phyloP scores from a whole-genome alignment of 2,113 vertebrate genomes.

The Callorhinus ursinus region DNA sequence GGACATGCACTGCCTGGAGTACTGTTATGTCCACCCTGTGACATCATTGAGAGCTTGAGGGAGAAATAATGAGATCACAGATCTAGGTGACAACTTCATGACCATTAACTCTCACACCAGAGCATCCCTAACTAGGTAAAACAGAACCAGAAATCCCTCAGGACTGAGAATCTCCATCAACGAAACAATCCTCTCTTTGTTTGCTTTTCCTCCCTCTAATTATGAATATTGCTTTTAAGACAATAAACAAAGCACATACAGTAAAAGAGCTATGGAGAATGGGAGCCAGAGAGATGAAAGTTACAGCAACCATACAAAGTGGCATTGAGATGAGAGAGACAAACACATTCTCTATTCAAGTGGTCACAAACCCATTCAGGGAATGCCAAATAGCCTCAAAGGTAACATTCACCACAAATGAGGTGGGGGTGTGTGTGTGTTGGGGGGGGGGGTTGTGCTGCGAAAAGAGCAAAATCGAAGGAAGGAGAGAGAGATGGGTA shows the following conservation, averaged over 20 bases:
- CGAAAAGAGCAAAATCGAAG: not conserved
- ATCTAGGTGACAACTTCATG: not conserved
- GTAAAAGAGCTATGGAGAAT: conserved; percentile 24
- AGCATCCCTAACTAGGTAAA: conserved; percentile 42
- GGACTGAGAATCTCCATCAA: not conserved
- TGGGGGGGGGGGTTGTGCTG: not conserved
- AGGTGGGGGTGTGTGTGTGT: not conserved
- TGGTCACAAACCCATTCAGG: conserved; percentile 30
- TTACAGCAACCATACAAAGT: conserved; percentile 66
- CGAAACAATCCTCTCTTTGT: conserved; percentile 42
- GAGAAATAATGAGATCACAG: not conserved
- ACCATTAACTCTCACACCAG: not conserved
- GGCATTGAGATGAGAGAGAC: conserved; percentile 51
- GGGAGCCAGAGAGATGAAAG: conserved; percentile 54
- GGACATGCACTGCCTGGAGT: too few relatives aligned
- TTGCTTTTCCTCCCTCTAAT: not conserved
- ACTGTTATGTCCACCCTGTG: not conserved
- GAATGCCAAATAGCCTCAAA: conserved; percentile 55
- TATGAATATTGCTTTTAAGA: conserved; percentile 56
- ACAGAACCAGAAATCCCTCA: not conserved
- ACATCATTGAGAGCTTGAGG: not conserved
- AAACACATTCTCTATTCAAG: conserved; percentile 66
- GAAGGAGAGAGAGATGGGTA: not conserved
- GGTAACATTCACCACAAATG: conserved; percentile 64
- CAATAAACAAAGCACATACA: conserved; percentile 65